Evolutionary conservation across 2,113 vertebrate genomes (phyloP).

Genomic region (Scalopus aquaticus): DNA sequence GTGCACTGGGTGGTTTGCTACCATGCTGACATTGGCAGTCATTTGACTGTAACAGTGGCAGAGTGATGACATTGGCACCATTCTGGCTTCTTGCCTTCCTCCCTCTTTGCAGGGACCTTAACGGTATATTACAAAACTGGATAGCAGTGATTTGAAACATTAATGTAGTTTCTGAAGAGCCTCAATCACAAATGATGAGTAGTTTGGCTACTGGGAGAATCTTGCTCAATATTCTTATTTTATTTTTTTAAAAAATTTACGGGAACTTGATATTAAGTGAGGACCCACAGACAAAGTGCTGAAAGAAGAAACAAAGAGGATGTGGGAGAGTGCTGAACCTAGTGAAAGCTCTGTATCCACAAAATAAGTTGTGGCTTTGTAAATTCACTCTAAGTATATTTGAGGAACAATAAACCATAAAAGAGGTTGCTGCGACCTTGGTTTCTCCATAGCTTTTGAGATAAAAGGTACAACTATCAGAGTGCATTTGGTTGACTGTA

Average conservation of each 20-base stretch:
- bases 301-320: conserved; percentile 63
- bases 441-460: conserved; percentile 72
- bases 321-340: not conserved
- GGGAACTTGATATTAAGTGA: conserved; percentile 60
- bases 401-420: conserved; percentile 67
- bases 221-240: conserved; percentile 29
- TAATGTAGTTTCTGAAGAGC: conserved; percentile 11
- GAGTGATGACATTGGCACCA: accelerated
- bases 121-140: not conserved
- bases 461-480: conserved; percentile 75
- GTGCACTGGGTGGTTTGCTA: not conserved
- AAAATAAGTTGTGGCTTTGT: conserved; percentile 60
- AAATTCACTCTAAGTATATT: conserved; percentile 71
- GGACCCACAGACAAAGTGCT: conserved; percentile 46
- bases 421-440: conserved; percentile 63
- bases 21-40: too few species aligned
- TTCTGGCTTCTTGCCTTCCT: not conserved
- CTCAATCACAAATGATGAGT: conserved; percentile 16
- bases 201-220: conserved; percentile 38
- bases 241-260: conserved; percentile 41
- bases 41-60: not conserved
- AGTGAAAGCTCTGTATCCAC: conserved; percentile 57
- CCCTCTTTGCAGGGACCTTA: not conserved
- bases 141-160: not conserved
- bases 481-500: conserved; percentile 59